A percentile compares a stretch with the other conserved stretches of the same genome.
Evolutionary conservation across 2,113 vertebrate species (phyloP).

Genomic region (Brevimyrus niger): DNA sequence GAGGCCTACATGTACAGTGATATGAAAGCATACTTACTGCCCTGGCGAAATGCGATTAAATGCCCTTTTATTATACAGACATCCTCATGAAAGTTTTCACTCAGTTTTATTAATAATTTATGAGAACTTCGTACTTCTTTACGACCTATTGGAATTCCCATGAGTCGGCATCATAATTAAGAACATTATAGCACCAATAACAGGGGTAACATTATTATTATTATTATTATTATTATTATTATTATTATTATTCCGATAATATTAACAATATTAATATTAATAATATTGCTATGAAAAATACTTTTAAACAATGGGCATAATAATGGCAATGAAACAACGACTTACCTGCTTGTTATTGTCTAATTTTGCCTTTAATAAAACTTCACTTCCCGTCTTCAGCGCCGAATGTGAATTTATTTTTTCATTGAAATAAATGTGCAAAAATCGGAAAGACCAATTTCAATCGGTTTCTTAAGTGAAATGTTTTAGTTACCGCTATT

Average conservation of each 20-base stretch:
- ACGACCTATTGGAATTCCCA: background rate
- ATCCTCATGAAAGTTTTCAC: background rate
- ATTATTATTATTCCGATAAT: background rate
- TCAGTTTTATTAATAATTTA: background rate
- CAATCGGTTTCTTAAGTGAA: background rate
- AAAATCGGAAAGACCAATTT: background rate
- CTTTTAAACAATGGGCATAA: background rate
- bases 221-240: background rate
- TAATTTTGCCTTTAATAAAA: background rate
- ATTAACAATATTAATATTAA: background rate
- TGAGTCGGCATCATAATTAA: background rate
- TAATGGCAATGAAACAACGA: background rate
- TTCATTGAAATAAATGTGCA: background rate
- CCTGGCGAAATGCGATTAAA: background rate
- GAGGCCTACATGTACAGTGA: background rate
- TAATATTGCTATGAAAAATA: background rate
- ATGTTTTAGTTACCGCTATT: background rate
- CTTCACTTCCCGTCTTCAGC: background rate
- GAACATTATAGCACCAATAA: background rate
- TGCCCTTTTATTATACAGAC: background rate
- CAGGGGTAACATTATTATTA: background rate
- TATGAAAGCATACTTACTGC: background rate
- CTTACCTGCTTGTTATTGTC: background rate
- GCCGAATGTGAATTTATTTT: background rate
- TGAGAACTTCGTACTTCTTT: background rate